Conservation (phyloP, 2,113 vertebrate genomes). For the Chaenocephalus aceratus region DNA sequence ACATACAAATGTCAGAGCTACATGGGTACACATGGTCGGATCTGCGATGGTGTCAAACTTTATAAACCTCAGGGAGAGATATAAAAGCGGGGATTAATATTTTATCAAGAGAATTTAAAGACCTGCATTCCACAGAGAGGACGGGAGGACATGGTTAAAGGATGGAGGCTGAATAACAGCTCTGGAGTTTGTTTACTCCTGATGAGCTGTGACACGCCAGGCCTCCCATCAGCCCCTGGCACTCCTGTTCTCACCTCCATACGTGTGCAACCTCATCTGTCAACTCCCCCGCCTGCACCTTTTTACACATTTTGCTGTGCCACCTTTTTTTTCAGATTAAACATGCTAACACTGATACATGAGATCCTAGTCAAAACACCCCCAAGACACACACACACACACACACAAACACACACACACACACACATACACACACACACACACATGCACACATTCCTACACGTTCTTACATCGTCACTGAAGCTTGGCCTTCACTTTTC, state of each 20-base stretch:
- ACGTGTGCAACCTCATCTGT: constrained; percentile 42
- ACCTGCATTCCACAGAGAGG: not conserved
- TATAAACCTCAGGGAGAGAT: too few relatives aligned
- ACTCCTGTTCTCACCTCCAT: constrained; percentile 65
- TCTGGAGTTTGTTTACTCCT: constrained; percentile 44
- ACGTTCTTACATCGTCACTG: constrained; percentile 40
- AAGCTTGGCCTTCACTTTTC: constrained; percentile 54
- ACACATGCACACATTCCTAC: not conserved
- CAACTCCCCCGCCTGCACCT: not conserved
- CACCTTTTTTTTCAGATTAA: constrained; percentile 45
- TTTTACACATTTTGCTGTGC: constrained; percentile 47
- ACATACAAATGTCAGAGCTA: not conserved
- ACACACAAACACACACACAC: not conserved
- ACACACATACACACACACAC: not conserved
- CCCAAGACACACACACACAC: constrained; percentile 1
- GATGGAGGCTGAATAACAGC: constrained; percentile 28
- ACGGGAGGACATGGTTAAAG: constrained; percentile 2
- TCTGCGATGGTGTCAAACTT: too few relatives aligned
- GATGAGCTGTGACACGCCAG: constrained; percentile 52
- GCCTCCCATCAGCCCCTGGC: constrained; percentile 57
- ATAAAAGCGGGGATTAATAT: not conserved
- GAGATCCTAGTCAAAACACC: constrained; percentile 40
- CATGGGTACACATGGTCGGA: not conserved
- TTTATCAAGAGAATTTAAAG: not conserved
- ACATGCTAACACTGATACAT: constrained; percentile 53